Base-by-base conservation (phyloP, 2,797 vertebrate species). In the Tamandua tetradactyla region DNA sequence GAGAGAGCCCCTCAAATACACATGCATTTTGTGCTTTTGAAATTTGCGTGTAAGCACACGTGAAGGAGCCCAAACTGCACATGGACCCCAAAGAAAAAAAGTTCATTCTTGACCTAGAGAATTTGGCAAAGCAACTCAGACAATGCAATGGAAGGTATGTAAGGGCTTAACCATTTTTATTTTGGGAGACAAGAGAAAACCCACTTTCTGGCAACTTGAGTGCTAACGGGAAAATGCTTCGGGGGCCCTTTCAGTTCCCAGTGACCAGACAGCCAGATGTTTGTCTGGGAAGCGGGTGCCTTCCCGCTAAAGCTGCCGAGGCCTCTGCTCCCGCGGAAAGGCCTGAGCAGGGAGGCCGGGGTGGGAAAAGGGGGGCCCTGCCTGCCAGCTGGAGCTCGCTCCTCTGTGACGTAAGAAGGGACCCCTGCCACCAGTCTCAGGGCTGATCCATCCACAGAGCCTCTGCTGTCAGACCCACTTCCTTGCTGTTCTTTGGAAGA, bases 21-120 rank as follows among this genome's bases (percentile, higher is more conserved):
- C 25, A 64, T 25, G 52, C 37, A 27, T 7, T 61, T 40, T 61
- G 22, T 44, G 89, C 89, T 74, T 44, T n/a, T 3, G 61, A 18
- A 55, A 59, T 11, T 5, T 1, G 32, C 1, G 4, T 57, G 71
- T 15, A 1, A 1, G 13, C 13, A 1, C 12, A 0, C 3, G 1
- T n/a, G 66, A 64, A 59, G 17, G 1, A 3, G 27, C 75, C 27
- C 32, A 40, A 69, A 66, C 64, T 1, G 6, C 11, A 44, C 4
- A 7, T 8, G n/a, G 75, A 49, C 15, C 18, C 52, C 42, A 37
- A 95, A 40, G 22, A 23, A 74, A 44, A 83, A 49, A 32, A 15
- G n/a, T 22, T 59, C 37, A 71, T 40, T 91, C 59, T 55, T 72
- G 61, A 82, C 76, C 69, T 78, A 25, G 64, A 87, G 89, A 91